Evolutionary conservation across 2,888 invertebrate genomes (phyloP).

Genomic region (Yponomeuta evonymella): DNA sequence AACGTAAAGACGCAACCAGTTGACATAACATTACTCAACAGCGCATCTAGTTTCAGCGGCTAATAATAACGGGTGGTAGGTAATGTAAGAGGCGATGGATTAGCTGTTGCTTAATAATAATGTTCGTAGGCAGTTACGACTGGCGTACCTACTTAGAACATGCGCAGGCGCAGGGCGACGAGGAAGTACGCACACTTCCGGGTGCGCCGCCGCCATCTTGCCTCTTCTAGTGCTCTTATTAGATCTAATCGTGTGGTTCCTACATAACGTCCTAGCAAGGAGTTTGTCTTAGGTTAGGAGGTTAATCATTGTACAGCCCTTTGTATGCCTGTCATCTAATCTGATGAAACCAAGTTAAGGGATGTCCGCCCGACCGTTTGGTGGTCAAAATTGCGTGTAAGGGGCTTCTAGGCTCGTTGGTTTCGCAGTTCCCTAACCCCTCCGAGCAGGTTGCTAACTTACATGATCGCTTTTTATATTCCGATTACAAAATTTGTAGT

Average conservation of each 20-base stretch:
- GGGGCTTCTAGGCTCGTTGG: too few relatives aligned
- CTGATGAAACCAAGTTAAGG: too few relatives aligned
- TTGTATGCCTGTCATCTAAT: not conserved
- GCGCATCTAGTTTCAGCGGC: constrained; percentile 15
- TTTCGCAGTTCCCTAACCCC: too few relatives aligned
- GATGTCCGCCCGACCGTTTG: too few relatives aligned
- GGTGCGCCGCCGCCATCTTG: constrained; percentile 67
- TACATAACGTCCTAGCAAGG: not conserved
- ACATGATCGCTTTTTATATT: not conserved
- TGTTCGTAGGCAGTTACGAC: constrained; percentile 38
- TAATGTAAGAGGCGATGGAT: constrained; percentile 16
- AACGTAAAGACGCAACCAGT: not conserved
- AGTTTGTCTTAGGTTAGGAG: too few relatives aligned
- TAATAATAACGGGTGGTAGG: constrained; percentile 12
- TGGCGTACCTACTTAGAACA: constrained; percentile 37
- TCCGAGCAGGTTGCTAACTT: not conserved
- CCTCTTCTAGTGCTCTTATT: constrained; percentile 14
- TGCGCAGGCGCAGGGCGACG: constrained; percentile 63
- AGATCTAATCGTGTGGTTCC: constrained; percentile 4
- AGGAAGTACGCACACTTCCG: constrained; percentile 71
- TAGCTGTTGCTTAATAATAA: constrained; percentile 12
- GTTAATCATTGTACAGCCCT: not conserved
- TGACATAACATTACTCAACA: constrained; percentile 10
- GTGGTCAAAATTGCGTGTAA: too few relatives aligned
- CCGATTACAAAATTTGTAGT: constrained; percentile 10